Evolutionary conservation across 2,888 invertebrate species (phyloP).

Genomic region (Periphyllus acericola): DNA sequence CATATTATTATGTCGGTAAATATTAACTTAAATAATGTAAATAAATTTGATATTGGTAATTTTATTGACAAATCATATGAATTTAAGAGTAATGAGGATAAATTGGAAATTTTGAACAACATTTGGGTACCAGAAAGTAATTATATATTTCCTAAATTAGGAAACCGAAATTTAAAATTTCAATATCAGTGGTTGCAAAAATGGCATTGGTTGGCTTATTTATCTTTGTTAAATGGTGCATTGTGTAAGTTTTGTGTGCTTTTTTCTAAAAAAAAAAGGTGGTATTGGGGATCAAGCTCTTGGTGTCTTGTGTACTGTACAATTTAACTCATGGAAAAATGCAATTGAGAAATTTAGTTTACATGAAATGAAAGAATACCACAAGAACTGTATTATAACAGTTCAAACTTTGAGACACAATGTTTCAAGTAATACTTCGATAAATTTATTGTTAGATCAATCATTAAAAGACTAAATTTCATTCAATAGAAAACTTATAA

Average conservation of each 20-base stretch:
- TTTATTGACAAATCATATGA: too few species aligned
- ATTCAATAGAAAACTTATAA: slow-evolving; percentile 5
- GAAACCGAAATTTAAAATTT: slow-evolving; percentile 50
- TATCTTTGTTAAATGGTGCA: slow-evolving; percentile 8
- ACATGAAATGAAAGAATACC: slow-evolving; percentile 8
- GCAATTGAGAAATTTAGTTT: background rate
- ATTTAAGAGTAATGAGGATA: slow-evolving; percentile 20
- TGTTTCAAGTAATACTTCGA: slow-evolving; percentile 21
- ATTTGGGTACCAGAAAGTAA: slow-evolving; percentile 20
- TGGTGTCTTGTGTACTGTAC: background rate
- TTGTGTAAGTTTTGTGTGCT: slow-evolving; percentile 17
- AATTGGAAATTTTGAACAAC: slow-evolving; percentile 8
- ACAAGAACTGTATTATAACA: slow-evolving; percentile 24
- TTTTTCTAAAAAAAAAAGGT: slow-evolving; percentile 1
- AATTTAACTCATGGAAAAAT: slow-evolving; percentile 1
- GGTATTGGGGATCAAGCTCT: slow-evolving; percentile 5
- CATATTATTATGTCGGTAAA: too few species aligned
- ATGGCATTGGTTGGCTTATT: slow-evolving; percentile 36
- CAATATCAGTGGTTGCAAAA: slow-evolving; percentile 39
- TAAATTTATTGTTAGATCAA: slow-evolving; percentile 63
- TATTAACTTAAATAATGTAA: too few species aligned
- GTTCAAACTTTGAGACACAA: slow-evolving; percentile 17
- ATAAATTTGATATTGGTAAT: too few species aligned
- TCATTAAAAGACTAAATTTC: slow-evolving; percentile 48
- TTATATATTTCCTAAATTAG: slow-evolving; percentile 16